Evolutionary conservation across 1,140 invertebrate species (phyloP).

Genomic region (Venustaconcha ellipsiformis): DNA sequence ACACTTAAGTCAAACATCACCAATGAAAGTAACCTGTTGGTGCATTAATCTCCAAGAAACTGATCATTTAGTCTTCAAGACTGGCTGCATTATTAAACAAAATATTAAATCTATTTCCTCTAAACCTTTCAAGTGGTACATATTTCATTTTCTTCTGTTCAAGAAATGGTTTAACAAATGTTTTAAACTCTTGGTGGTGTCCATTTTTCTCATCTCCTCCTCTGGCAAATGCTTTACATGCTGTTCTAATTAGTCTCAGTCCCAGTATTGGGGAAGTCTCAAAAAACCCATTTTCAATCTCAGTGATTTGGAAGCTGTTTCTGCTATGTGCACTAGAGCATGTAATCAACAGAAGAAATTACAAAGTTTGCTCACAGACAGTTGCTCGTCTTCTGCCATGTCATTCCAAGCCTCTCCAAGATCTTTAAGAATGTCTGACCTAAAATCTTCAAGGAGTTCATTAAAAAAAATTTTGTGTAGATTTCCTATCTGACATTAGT

Average conservation of each 20-base stretch:
- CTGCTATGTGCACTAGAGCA: too few relatives aligned
- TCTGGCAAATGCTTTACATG: slow-evolving; percentile 26
- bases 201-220: slow-evolving; percentile 30
- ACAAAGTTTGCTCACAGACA: too few relatives aligned
- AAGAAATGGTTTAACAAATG: too few relatives aligned
- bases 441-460: slow-evolving; percentile 2
- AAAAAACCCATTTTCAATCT: too few relatives aligned
- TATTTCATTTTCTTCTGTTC: too few relatives aligned
- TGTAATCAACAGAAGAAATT: too few relatives aligned
- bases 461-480: slow-evolving; percentile 19
- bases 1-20: slow-evolving; percentile 2
- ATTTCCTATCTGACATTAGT: slow-evolving; percentile 16
- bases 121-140: too few relatives aligned
- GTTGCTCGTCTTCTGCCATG: too few relatives aligned
- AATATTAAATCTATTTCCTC: too few relatives aligned
- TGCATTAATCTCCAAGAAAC: neutral
- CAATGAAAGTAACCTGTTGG: neutral
- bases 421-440: neutral
- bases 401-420: slow-evolving; percentile 5
- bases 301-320: too few relatives aligned
- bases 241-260: slow-evolving; percentile 12
- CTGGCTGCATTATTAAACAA: too few relatives aligned
- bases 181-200: neutral
- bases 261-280: neutral
- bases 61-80: neutral